A percentile compares a stretch with the other conserved stretches of the same genome.
Evolutionary conservation across 2,113 vertebrate species (phyloP).

Genomic region (Paramisgurnus dabryanus): DNA sequence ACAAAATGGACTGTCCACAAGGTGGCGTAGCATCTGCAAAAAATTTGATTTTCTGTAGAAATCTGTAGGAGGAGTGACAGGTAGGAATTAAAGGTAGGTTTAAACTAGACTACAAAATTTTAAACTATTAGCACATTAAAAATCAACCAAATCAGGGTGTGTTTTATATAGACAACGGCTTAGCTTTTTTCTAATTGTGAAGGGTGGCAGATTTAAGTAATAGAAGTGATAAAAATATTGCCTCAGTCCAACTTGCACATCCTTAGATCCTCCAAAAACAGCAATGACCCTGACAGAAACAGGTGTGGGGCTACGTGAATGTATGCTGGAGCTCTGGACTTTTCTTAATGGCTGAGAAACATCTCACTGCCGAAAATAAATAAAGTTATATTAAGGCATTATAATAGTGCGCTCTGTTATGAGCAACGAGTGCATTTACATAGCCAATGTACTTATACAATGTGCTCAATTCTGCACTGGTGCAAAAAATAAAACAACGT

Average conservation of each 20-base stretch:
- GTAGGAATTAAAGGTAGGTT: background rate
- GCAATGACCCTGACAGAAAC: constrained; percentile 10
- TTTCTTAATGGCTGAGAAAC: constrained; percentile 7
- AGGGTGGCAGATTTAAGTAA: background rate
- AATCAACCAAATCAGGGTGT: no score
- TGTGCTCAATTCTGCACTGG: no score
- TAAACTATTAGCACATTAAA: no score
- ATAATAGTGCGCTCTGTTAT: background rate
- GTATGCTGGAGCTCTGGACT: background rate
- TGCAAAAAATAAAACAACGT: no score
- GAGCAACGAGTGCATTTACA: background rate
- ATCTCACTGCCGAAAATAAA: constrained; percentile 4
- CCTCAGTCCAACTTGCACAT: background rate
- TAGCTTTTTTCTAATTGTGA: background rate
- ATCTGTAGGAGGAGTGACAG: background rate
- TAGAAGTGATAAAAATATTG: background rate
- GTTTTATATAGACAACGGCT: no score
- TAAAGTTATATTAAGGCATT: background rate
- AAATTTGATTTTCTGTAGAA: background rate
- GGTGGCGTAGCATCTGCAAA: background rate
- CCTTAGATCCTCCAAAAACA: constrained; percentile 6
- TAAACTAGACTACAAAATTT: no score
- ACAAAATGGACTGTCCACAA: background rate
- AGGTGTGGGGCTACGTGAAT: background rate
- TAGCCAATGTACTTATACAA: no score